Base-by-base conservation (phyloP, 2,888 invertebrate species). In the Calliphora vomitoria region DNA sequence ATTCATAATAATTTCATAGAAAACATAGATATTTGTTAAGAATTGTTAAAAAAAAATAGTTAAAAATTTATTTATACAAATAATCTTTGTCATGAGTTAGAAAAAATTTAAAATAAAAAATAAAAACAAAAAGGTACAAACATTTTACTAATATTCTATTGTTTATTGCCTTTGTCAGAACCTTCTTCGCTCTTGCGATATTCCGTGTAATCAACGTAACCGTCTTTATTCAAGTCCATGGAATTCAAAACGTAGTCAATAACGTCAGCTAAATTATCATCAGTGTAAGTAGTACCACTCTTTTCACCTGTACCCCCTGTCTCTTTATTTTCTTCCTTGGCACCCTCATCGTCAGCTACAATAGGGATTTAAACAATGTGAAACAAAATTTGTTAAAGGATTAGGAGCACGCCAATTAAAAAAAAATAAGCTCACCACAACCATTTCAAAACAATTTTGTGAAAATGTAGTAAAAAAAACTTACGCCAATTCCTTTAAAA, bases 181-280 rank as follows among this genome's bases (percentile, higher is more conserved):
- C 38, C 80, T n/a, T 88, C 88, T 81, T 91, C 92, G 60, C 91
- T 91, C 81, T 91, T 90, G 11, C 92, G 94, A 90, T 95, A 96
- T 91, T 96, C 96, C 5, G 94, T 89, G 91, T 96, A 96, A 89
- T 95, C 96, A 50, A 98, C 95, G 90, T 94, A 97, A 0, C 97
- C 97, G 90, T 98, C 97, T 35, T 95, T 94, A 91, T 97, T 96
- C 38, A 94, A 91, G 91, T 97, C 97, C 84, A 96, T 95, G 81
- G 95, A 94, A 18, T 94, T 94, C 38, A 97, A 92, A 0, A 96
- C 96, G 11, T 95, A 94, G 90, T 97, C 97, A 55, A 96, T 91
- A 0, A 95, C 92, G 1, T 93, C 92, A 86, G 94, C 94, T 0
- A 96, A 90, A 62, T 95, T 94, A 0, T 94, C 93, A 89, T 96